Evolutionary conservation across 1,140 invertebrate species (phyloP).

Genomic region (Brachystomella parvula): DNA sequence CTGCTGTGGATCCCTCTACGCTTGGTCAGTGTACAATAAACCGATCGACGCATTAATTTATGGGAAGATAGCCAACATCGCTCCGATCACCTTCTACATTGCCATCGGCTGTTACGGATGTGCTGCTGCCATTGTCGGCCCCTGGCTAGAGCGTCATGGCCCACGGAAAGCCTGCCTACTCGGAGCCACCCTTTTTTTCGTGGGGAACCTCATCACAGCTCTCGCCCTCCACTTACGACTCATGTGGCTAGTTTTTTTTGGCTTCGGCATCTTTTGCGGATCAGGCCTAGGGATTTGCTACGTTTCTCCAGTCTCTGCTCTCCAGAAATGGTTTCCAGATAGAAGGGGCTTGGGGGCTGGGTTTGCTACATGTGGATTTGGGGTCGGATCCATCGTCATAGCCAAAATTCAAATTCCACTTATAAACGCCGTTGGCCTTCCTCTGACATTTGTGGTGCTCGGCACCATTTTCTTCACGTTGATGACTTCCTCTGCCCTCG

Average conservation of each 20-base stretch:
- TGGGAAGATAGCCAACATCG: conserved; percentile 16
- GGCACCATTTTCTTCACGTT: conserved; percentile 19
- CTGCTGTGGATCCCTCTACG: conserved; percentile 34
- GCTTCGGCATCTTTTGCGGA: conserved; percentile 27
- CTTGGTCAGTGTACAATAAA: conserved; percentile 32
- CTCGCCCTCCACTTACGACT: conserved; percentile 21
- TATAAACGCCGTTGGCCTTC: conserved; percentile 20
- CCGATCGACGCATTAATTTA: conserved; percentile 31
- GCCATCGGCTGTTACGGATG: conserved; percentile 24
- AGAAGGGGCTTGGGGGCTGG: conserved; percentile 29
- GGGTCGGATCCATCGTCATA: conserved; percentile 30
- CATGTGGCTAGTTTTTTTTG: conserved; percentile 33
- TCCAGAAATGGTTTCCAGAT: conserved; percentile 37
- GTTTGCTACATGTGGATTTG: conserved; percentile 34
- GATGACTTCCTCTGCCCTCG: conserved; percentile 15
- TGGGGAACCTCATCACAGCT: conserved; percentile 25
- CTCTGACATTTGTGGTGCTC: conserved; percentile 31
- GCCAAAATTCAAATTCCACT: conserved; percentile 25
- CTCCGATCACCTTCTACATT: conserved; percentile 35
- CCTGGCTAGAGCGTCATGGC: conserved; percentile 32
- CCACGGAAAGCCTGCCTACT: conserved; percentile 18
- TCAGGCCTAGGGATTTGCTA: conserved; percentile 30
- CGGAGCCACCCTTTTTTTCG: conserved; percentile 18
- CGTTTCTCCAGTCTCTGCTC: conserved; percentile 30
- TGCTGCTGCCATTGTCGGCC: conserved; percentile 26